A percentile compares a stretch with the other conserved stretches of the same genome.
Evolutionary conservation across 2,797 vertebrate species (phyloP).

Genomic region (Tarsius wallacei): DNA sequence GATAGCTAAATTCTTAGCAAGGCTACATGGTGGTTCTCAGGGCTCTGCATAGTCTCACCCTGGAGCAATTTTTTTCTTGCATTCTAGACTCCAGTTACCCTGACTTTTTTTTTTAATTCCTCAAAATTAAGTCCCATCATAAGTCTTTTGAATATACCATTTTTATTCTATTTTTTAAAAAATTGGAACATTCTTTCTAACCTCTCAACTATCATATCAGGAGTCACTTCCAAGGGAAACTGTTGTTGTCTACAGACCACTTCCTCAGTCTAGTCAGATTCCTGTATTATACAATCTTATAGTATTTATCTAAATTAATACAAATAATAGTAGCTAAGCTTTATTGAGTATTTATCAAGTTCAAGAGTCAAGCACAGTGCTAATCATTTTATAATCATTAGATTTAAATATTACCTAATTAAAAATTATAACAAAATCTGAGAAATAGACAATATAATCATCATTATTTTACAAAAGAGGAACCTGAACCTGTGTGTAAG

Average conservation of each 20-base stretch:
- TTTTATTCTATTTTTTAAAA: neutral
- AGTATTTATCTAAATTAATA: slow-evolving; percentile 44
- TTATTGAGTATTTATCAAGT: neutral
- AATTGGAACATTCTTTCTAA: neutral
- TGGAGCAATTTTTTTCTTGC: neutral
- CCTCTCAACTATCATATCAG: neutral
- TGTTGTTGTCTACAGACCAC: neutral
- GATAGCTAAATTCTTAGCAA: neutral
- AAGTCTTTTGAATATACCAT: neutral
- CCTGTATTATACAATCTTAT: neutral
- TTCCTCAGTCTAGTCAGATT: neutral
- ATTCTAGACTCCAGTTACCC: neutral
- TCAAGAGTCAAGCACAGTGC: slow-evolving; percentile 16
- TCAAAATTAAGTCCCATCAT: neutral
- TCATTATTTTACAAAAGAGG: neutral
- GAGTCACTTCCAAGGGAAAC: neutral
- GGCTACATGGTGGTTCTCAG: neutral
- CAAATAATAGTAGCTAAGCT: slow-evolving; percentile 38
- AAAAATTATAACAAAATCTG: slow-evolving; percentile 18
- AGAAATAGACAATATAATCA: neutral
- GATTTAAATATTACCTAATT: slow-evolving; percentile 42
- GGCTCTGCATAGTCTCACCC: neutral
- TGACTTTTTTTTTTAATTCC: neutral
- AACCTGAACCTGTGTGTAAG: neutral
- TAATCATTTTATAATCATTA: slow-evolving; percentile 27